Conservation (phyloP, 2,113 vertebrate genomes). For the Proterorhinus semilunaris region DNA sequence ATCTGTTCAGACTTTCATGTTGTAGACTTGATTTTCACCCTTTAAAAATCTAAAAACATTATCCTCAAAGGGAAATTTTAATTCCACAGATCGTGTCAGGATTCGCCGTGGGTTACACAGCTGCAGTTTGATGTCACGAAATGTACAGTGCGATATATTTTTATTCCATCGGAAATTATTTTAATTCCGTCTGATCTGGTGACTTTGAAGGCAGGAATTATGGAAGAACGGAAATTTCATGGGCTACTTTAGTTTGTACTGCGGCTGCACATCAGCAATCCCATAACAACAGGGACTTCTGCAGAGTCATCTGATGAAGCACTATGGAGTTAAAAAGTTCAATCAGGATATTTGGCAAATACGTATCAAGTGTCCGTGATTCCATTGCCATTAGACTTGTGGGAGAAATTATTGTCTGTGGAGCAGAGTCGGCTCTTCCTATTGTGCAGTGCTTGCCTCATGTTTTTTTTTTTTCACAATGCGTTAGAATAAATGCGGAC, state of each 20-base stretch:
- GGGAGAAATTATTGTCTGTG: no score
- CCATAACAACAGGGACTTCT: no score
- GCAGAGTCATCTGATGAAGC: no score
- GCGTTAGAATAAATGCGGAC: no score
- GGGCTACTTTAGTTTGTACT: neutral
- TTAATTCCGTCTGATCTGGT: conserved; percentile 4
- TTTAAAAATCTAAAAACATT: neutral
- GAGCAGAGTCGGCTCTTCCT: no score
- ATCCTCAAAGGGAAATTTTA: neutral
- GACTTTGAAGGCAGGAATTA: neutral
- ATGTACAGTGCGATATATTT: neutral
- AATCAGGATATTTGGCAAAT: no score
- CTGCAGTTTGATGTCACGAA: neutral
- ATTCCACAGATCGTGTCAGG: neutral
- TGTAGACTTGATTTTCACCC: neutral
- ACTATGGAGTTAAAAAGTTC: no score
- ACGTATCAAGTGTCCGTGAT: no score
- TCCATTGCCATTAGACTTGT: no score
- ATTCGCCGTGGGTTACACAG: neutral
- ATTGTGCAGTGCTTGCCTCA: no score
- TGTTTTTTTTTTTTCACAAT: no score
- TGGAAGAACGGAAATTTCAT: neutral
- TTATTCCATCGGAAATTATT: neutral
- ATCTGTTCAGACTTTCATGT: conserved; percentile 1
- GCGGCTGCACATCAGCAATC: no score